Evolutionary conservation across 2,113 vertebrate species (phyloP).

Genomic region (Dunckerocampus dactyliophorus): DNA sequence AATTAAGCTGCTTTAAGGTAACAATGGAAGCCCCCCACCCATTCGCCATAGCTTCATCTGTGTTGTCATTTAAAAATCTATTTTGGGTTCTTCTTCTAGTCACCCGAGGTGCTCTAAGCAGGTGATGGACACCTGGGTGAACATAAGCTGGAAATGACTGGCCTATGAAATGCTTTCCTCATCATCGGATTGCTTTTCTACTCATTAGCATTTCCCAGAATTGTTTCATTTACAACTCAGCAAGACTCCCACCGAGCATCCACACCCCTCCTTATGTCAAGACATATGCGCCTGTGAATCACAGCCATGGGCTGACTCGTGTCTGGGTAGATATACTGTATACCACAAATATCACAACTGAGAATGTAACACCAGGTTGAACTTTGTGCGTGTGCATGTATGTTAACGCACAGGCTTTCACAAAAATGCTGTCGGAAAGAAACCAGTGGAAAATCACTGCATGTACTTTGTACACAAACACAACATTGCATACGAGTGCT

Average conservation of each 20-base stretch:
- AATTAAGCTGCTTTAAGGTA: not conserved
- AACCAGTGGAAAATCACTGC: constrained; percentile 30
- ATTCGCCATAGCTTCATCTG: constrained; percentile 1
- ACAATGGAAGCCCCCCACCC: not conserved
- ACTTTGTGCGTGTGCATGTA: constrained; percentile 25
- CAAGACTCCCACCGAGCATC: constrained; percentile 42
- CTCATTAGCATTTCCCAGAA: constrained; percentile 60
- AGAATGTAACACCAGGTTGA: constrained; percentile 10
- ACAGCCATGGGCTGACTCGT: constrained; percentile 20
- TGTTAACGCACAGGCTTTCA: constrained; percentile 34
- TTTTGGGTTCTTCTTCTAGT: constrained; percentile 30
- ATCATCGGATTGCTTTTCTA: constrained; percentile 53
- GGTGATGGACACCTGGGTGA: constrained; percentile 26
- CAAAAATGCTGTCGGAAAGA: constrained; percentile 21
- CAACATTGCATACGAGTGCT: constrained; percentile 34
- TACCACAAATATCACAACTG: constrained; percentile 29
- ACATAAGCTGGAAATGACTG: constrained; percentile 29
- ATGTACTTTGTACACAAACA: constrained; percentile 22
- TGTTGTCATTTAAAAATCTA: constrained; percentile 23
- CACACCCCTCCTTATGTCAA: constrained; percentile 55
- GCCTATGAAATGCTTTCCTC: constrained; percentile 39
- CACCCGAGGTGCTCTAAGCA: constrained; percentile 4
- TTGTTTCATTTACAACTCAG: constrained; percentile 72
- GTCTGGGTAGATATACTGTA: constrained; percentile 27
- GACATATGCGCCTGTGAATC: constrained; percentile 53